These are phyloP conservation scores for Eurystomus glaucurus DNA, from an alignment of 2,797 vertebrate genomes.

Conservation along the genomic window DNA sequence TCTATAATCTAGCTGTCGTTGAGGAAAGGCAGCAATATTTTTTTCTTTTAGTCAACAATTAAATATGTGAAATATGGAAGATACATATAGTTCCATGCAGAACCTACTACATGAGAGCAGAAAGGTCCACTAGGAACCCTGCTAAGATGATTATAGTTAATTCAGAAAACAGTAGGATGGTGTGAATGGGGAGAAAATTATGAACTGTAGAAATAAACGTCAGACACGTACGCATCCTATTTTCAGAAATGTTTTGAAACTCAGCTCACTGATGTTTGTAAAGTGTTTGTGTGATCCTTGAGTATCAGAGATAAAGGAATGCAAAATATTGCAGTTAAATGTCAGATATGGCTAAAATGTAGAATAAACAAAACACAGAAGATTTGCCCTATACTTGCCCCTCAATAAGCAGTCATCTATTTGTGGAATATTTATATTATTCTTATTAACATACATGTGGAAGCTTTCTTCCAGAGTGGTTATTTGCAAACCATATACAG, in stretches of 20 bases:
- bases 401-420: conserved; percentile 14
- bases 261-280: neutral
- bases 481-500: conserved; percentile 82
- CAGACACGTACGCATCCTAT: accelerated
- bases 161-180: neutral
- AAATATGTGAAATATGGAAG: neutral
- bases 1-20: neutral
- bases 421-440: conserved; percentile 56
- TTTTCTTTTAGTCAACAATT: neutral
- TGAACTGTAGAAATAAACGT: neutral
- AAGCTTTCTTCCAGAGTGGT: conserved; percentile 21
- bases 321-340: conserved; percentile 9
- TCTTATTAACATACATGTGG: conserved; percentile 44
- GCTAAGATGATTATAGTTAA: neutral
- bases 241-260: neutral
- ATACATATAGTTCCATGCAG: neutral
- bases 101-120: neutral
- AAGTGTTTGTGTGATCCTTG: neutral
- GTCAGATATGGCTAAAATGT: neutral
- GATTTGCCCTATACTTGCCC: conserved; percentile 6
- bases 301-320: neutral
- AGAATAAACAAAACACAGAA: neutral
- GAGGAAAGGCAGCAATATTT: neutral
- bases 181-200: neutral
- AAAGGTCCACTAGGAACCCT: neutral